Base-by-base conservation (phyloP, 2,113 vertebrate genomes). In the Melanocharis versteri region DNA sequence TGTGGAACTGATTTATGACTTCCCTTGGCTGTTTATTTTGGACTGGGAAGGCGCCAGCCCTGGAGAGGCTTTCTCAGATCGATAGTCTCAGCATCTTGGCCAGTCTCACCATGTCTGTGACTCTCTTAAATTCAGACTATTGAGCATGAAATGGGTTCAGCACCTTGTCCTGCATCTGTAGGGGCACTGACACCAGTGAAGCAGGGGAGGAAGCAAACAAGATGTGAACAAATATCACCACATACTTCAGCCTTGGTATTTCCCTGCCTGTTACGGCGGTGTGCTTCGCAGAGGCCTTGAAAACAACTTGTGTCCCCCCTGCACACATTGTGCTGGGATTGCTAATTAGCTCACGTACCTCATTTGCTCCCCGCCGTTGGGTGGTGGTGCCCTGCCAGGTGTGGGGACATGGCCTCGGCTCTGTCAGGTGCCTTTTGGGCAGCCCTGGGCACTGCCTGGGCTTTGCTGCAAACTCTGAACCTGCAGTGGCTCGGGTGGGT, bases 1-100 rank as follows among this genome's bases (percentile, higher is more conserved):
- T 24, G 19, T 47, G 58, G 57, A 72, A 71, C 33, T 66, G 70
- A 70, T 89, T 48, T 79, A 72, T 24, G 37, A 13, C 60, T 95
- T 89, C 77, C 39, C 56, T 81, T 94, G 57, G 45, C 66, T 92
- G 58, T 93, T 95, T 85, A 20, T 83, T 90, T 87, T 87, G 53
- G 40, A 70, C 19, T 33, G 56, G 39, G 35, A 87, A 71, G 39
- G 51, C 33, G 90, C 68, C 37, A 45, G 37, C 61, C 39, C 16
- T 87, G 47, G 12, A 50, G n/a, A 66, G 42, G 30, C 58, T 91
- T 86, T 86, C 72, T 81, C 13, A 83, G 18, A 44, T 81, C 42
- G 71, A 61, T 64, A 56, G 48, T 26, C 2, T 6, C 31, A 92
- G 53, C 13, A n/a, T 45, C 45, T 86, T 82, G 40, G 24, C 62